These are phyloP conservation scores for Amia ocellicauda DNA, from an alignment of 2,113 vertebrate genomes.

Conservation along the genomic window DNA sequence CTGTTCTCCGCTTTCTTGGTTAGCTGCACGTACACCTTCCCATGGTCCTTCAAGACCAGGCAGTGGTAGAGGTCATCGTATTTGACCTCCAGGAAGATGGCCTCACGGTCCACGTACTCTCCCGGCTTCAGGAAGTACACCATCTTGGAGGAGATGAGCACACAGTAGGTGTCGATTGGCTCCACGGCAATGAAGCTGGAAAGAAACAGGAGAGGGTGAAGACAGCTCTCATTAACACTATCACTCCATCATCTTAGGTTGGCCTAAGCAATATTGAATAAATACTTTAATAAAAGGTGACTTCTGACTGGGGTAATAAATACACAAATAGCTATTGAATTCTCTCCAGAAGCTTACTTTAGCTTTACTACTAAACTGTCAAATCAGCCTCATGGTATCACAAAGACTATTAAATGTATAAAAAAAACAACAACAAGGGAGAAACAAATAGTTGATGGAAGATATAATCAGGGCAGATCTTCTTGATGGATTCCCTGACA, in stretches of 20 bases:
- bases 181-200: constrained; percentile 92
- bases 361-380: too few species aligned
- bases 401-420: too few species aligned
- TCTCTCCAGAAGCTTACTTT: too few species aligned
- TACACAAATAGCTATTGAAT: too few species aligned
- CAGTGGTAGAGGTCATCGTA: constrained; percentile 96
- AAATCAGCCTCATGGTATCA: too few species aligned
- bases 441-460: neutral
- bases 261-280: too few species aligned
- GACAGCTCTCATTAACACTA: too few species aligned
- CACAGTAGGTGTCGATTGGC: constrained; percentile 84
- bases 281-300: too few species aligned
- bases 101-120: constrained; percentile 80
- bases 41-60: constrained; percentile 92
- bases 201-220: neutral
- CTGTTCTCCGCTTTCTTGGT: constrained; percentile 90
- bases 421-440: too few species aligned
- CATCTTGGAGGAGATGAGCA: constrained; percentile 93
- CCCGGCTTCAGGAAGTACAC: constrained; percentile 90
- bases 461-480: neutral
- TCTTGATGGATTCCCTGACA: neutral
- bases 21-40: constrained; percentile 90
- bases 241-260: too few species aligned
- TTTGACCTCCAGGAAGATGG: constrained; percentile 93
- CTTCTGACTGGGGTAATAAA: too few species aligned